Evolutionary conservation across 2,797 vertebrate species (phyloP), one percentile per base, ranked within the genome.

Genomic region (Macrochelys suwanniensis): DNA sequence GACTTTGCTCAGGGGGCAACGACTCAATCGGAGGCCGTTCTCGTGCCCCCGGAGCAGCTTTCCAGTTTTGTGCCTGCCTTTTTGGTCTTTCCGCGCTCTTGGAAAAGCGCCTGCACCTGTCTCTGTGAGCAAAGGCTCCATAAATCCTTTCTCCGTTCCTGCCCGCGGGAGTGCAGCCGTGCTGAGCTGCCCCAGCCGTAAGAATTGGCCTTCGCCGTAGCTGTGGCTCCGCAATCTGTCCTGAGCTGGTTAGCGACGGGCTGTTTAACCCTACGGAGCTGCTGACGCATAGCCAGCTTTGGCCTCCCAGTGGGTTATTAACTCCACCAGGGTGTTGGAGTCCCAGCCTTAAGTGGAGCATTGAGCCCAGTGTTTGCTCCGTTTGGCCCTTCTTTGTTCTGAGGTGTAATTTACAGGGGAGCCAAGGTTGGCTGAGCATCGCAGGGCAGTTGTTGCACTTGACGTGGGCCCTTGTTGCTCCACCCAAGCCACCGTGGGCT

Each of bases 401-500:
- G 33, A 68, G 21, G 19, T 68, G 59, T 31, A 33, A 23, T 74
- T 45, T 23, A 45, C 23, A 23, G 5, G 10, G 15, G 37, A 74
- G 68, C 23, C 21, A 11, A 42, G 68, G 68, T 25, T 25, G 31
- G 59, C 11, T 42, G 0, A 1, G 28, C 21, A 0, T 37, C 56
- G 33, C 42, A 37, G 78, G 57, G 6, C 23, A 11, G 33, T 28
- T 76, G 59, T 2, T 76, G 61, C 85, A 13, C 79, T 90, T 13
- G 23, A 28, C 1, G 5, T 31, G 28, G 59, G 31, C 15, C 7
- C 47, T 79, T 71, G 59, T 9, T 53, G 65, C 65, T 17, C 56
- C 8, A 0, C 0, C 19, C 1, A 10, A 90, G n/a, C 23, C 50
- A 2, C 54, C 10, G 6, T 19, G 42, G 19, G 33, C n/a, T 68